Evolutionary conservation across 2,113 vertebrate genomes (phyloP), one percentile per base, ranked within the genome.

Genomic region (Neofelis nebulosa): DNA sequence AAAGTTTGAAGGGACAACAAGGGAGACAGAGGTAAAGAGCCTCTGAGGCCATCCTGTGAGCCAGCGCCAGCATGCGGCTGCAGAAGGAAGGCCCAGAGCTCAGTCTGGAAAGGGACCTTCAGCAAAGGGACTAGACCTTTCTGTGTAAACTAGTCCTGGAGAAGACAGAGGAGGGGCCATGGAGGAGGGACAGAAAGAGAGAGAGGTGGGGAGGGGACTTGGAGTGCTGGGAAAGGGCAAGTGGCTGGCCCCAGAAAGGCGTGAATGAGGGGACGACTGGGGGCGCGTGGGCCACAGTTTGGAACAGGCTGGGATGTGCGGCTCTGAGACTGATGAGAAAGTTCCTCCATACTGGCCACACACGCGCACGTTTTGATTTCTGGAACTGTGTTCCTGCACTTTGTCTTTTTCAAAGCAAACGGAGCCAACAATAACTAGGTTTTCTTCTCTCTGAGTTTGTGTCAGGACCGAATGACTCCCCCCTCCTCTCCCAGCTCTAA

Each of bases 351-450:
- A 3, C 4, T 7, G 52, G 71, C 38, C n/a, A 12, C 69, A 36
- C 19, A 2, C 2, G 1, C 0, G 0, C 19, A 2, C 0, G 0
- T 12, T 5, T 52, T 21, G 27, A 2, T 80, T 91, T 87, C 55
- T 50, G 18, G 15, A 52, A 23, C 76, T 6, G 2, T n/a, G 41
- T 15, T 21, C 2, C 14, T 68, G 76, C 27, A 16, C 45, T 68
- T 38, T 21, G 79, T 52, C 38, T 65, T 92, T 85, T 86, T 41
- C 74, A 78, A 80, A 48, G 31, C 5, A 29, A 90, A 3, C 1
- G 4, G 61, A 76, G 69, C 84, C 25, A 55, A 27, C 5, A 1
- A 41, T 14, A 41, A 33, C 12, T 36, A 41, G 14, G 23, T 69
- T 78, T 55, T 74, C 23, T 86, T 57, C 83, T 7, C 38, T 73